Conservation (phyloP, 2,888 invertebrate genomes). For the Spatulosminthurus flaviceps region DNA sequence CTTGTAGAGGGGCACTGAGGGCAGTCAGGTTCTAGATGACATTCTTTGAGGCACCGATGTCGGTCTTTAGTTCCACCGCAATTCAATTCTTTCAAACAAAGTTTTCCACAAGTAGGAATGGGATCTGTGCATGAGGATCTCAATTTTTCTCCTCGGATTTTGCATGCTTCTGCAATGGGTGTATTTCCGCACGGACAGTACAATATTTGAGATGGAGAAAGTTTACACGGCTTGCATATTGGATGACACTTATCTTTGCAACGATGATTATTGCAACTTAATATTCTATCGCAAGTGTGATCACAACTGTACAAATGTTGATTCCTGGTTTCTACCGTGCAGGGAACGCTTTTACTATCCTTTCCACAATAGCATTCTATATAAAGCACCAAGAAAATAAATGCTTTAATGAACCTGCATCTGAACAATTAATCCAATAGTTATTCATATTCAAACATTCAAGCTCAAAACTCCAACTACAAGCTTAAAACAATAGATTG, state of each 20-base stretch:
- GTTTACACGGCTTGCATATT: slow-evolving; percentile 74
- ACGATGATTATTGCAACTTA: slow-evolving; percentile 71
- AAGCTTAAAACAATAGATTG: too few relatives aligned
- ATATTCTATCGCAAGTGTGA: slow-evolving; percentile 67
- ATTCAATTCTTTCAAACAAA: slow-evolving; percentile 72
- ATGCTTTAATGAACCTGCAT: too few relatives aligned
- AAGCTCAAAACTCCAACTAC: too few relatives aligned
- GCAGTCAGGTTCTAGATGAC: slow-evolving; percentile 77
- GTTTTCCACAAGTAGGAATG: slow-evolving; percentile 80
- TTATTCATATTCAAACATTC: too few relatives aligned
- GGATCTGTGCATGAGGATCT: slow-evolving; percentile 81
- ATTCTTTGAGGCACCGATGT: slow-evolving; percentile 76
- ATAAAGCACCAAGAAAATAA: too few relatives aligned
- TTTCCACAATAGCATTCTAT: slow-evolving; percentile 78
- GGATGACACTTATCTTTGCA: slow-evolving; percentile 77
- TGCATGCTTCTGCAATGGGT: slow-evolving; percentile 67
- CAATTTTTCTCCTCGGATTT: slow-evolving; percentile 64
- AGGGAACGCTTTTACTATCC: slow-evolving; percentile 72
- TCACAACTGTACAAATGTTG: slow-evolving; percentile 72
- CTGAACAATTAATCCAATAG: too few relatives aligned
- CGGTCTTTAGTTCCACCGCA: slow-evolving; percentile 76
- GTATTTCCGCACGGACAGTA: slow-evolving; percentile 83
- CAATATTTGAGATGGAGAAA: slow-evolving; percentile 72
- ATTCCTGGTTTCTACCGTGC: slow-evolving; percentile 71
- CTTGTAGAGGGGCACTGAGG: slow-evolving; percentile 81